These are phyloP conservation scores for Aurelia sp. DNA, from an alignment of 30 jellyfish, hydroid and myxozoan species.

Conservation along the genomic window DNA sequence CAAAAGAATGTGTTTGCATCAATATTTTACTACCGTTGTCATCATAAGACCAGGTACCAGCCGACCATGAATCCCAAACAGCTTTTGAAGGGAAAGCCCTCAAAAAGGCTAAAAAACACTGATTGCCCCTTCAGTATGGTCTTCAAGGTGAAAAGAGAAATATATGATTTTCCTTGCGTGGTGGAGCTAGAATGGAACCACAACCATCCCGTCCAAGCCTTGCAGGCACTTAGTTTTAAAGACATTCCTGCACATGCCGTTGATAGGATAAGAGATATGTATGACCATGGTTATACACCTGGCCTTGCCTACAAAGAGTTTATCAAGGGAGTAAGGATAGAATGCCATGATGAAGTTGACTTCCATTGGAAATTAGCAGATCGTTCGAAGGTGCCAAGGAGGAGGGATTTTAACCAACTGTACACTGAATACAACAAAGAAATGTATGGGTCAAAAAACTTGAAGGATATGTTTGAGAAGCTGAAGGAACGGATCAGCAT, in stretches of 20 bases:
- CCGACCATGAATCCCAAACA: constrained; percentile 4
- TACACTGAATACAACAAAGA: constrained; percentile 25
- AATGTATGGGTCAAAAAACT: constrained; percentile 11
- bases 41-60: constrained; percentile 47
- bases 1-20: neutral
- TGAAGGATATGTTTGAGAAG: too few relatives aligned
- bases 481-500: too few relatives aligned
- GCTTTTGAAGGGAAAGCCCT: constrained; percentile 3
- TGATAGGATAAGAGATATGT: constrained; percentile 4
- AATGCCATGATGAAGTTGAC: constrained; percentile 11
- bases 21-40: constrained; percentile 14
- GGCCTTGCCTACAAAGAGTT: constrained; percentile 41
- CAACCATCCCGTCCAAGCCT: too few relatives aligned
- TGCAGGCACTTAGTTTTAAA: constrained; percentile 33
- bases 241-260: neutral
- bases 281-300: constrained; percentile 26
- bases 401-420: constrained; percentile 30
- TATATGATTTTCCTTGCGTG: neutral
- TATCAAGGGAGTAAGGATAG: constrained; percentile 2
- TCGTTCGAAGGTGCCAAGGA: constrained; percentile 36
- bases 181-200: constrained; percentile 43
- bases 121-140: too few relatives aligned
- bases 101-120: too few relatives aligned
- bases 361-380: constrained; percentile 8
- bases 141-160: neutral